Conservation (phyloP, 2,888 invertebrate species). For the Pardosa pseudoannulata region DNA sequence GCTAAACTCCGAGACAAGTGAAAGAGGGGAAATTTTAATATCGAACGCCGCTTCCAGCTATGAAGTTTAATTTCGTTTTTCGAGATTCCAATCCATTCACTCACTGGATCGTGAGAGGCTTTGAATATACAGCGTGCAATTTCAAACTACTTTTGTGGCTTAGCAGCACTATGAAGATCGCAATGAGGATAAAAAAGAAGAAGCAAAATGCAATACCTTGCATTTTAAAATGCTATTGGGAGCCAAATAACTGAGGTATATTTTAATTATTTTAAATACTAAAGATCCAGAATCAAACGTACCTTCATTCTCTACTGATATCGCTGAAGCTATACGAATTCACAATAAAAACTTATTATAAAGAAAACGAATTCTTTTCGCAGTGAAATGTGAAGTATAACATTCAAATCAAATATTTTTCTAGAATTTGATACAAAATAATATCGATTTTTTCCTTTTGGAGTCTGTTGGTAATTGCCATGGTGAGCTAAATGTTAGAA, state of each 20-base stretch:
- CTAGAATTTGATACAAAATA: too few relatives aligned
- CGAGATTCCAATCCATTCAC: constrained; percentile 39
- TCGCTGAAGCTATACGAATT: too few relatives aligned
- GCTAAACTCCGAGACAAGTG: constrained; percentile 23
- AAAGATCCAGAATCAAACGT: too few relatives aligned
- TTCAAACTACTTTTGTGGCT: constrained; percentile 4
- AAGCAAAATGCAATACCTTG: too few relatives aligned
- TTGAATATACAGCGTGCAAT: constrained; percentile 17
- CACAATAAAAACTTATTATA: too few relatives aligned
- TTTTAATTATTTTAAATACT: background rate
- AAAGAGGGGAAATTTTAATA: constrained; percentile 57
- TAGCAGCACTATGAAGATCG: background rate
- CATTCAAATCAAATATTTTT: too few relatives aligned
- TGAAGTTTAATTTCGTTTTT: constrained; percentile 69
- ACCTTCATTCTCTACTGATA: too few relatives aligned
- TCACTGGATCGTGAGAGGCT: constrained; percentile 19
- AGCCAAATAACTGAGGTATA: background rate
- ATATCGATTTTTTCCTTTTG: too few relatives aligned
- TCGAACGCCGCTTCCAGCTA: constrained; percentile 53
- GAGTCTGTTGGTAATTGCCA: too few relatives aligned
- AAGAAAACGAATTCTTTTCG: too few relatives aligned
- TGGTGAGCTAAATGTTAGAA: too few relatives aligned
- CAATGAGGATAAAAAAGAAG: background rate
- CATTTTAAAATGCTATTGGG: background rate
- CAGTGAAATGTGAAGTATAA: too few relatives aligned